Conservation (phyloP, 2,888 invertebrate species). For the Macaria liturata region DNA sequence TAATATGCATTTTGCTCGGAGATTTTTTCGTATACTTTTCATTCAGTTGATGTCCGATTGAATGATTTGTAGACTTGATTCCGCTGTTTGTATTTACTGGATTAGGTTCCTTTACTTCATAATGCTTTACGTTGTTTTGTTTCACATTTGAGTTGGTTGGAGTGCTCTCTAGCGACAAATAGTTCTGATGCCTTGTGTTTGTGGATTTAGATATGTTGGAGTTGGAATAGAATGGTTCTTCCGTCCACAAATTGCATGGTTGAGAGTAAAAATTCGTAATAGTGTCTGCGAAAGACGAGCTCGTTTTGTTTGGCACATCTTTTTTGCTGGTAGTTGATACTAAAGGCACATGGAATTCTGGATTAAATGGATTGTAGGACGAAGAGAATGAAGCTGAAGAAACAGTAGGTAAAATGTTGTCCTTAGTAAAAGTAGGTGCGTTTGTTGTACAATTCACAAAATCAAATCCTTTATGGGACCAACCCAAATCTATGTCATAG, state of each 20-base stretch:
- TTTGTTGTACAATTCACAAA: slow-evolving; percentile 70
- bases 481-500: slow-evolving; percentile 76
- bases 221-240: slow-evolving; percentile 73
- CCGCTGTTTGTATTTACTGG: slow-evolving; percentile 46
- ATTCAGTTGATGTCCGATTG: slow-evolving; percentile 50
- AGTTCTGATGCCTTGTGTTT: slow-evolving; percentile 63
- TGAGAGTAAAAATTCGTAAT: slow-evolving; percentile 75
- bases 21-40: slow-evolving; percentile 76
- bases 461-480: slow-evolving; percentile 78
- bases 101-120: slow-evolving; percentile 54
- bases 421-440: slow-evolving; percentile 65
- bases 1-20: slow-evolving; percentile 76
- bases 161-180: slow-evolving; percentile 53
- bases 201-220: slow-evolving; percentile 59
- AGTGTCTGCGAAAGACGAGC: slow-evolving; percentile 65
- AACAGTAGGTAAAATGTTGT: slow-evolving; percentile 63
- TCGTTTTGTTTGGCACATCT: slow-evolving; percentile 59
- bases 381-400: slow-evolving; percentile 61
- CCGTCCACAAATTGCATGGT: slow-evolving; percentile 69
- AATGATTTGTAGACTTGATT: slow-evolving; percentile 53
- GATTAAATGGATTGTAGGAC: slow-evolving; percentile 74
- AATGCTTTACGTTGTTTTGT: slow-evolving; percentile 55
- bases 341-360: slow-evolving; percentile 74
- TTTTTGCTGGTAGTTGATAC: slow-evolving; percentile 66
- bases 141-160: slow-evolving; percentile 54